These are phyloP conservation scores for Phengaris alcon DNA, from an alignment of 2,888 invertebrate genomes.

Conservation along the genomic window DNA sequence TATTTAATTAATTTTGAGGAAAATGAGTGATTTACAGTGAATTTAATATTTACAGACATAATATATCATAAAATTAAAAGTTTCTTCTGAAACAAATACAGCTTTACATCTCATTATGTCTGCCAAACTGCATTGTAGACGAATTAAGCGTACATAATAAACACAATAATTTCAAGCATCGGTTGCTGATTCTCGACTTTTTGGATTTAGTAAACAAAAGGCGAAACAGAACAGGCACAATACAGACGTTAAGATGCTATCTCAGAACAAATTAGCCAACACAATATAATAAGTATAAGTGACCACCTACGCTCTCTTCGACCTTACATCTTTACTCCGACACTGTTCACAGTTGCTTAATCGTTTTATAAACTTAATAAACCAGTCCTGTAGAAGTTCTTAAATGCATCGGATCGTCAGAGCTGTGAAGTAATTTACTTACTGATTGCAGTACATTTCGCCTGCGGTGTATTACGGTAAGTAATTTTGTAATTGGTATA, in stretches of 20 bases:
- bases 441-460: conserved; percentile 27
- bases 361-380: conserved; percentile 28
- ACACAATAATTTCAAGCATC: not conserved
- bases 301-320: conserved; percentile 23
- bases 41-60: no score
- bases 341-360: conserved; percentile 27
- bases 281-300: conserved; percentile 28
- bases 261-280: conserved; percentile 28
- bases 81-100: no score
- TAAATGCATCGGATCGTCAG: conserved; percentile 8
- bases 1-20: not conserved
- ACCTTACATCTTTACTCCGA: conserved; percentile 30
- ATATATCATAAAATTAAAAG: no score
- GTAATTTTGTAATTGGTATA: conserved; percentile 17
- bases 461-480: conserved; percentile 29
- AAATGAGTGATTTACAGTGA: not conserved
- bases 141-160: not conserved
- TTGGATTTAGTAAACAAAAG: not conserved
- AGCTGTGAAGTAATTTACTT: conserved; percentile 28
- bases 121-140: no score
- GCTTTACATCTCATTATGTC: no score
- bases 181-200: no score
- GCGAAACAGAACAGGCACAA: not conserved
- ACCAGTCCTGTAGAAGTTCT: conserved; percentile 26
- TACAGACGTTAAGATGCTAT: conserved; percentile 22